phyloP scores from a whole-genome alignment of 1,140 invertebrate species.

The Chionoecetes opilio region DNA sequence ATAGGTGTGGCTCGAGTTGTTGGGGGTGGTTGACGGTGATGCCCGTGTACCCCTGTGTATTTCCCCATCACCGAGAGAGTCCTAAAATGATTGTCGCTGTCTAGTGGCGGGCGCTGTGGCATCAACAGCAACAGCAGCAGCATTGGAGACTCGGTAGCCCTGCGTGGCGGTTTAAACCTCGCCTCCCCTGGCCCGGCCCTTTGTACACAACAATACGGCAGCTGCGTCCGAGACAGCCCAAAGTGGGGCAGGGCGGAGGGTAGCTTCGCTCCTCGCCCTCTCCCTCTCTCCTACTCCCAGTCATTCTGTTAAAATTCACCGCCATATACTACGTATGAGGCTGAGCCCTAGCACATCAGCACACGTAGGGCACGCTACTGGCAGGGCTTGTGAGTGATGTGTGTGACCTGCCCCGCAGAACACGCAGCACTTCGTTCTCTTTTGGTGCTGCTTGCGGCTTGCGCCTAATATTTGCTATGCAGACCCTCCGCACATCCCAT shows the following conservation, averaged over 20 bases:
- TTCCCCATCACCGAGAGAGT: neutral
- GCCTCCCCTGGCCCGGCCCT: conserved; percentile 68
- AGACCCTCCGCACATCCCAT: neutral
- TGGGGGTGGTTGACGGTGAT: neutral
- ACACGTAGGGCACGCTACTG: conserved; percentile 8
- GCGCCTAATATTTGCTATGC: neutral
- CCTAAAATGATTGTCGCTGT: neutral
- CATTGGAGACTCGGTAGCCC: conserved; percentile 61
- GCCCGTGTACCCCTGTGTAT: neutral
- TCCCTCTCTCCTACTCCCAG: conserved; percentile 39
- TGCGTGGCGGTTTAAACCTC: conserved; percentile 75
- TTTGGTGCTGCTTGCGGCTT: neutral
- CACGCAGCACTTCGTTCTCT: neutral
- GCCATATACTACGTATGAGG: conserved; percentile 55
- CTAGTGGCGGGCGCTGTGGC: conserved; percentile 3
- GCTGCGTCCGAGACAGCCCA: conserved; percentile 70
- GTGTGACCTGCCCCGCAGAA: neutral
- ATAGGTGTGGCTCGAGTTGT: conserved; percentile 4
- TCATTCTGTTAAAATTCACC: conserved; percentile 66
- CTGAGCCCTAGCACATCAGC: conserved; percentile 2
- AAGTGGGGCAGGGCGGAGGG: conserved; percentile 47
- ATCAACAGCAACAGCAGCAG: conserved; percentile 55
- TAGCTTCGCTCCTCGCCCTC: conserved; percentile 40
- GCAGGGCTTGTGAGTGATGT: neutral
- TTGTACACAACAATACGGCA: conserved; percentile 77